Evolutionary conservation across 2,888 invertebrate species (phyloP).

Genomic region (Euplexia lucipara): DNA sequence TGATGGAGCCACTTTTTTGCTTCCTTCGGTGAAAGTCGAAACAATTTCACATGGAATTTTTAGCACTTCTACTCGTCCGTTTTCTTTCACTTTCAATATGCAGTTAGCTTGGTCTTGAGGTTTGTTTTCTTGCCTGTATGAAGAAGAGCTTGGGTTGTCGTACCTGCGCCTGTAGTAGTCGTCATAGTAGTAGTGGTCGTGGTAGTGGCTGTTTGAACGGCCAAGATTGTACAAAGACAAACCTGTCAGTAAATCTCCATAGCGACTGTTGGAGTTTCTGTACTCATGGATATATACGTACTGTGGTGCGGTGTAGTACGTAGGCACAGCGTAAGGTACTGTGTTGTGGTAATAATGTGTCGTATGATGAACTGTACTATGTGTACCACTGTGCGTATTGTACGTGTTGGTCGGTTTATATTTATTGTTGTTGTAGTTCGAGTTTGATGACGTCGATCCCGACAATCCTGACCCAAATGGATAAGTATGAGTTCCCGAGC

Average conservation of each 20-base stretch:
- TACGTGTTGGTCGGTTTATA: slow-evolving; percentile 57
- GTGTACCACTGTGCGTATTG: slow-evolving; percentile 56
- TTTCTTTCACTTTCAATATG: slow-evolving; percentile 79
- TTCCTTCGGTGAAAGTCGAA: slow-evolving; percentile 83
- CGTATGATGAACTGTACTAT: slow-evolving; percentile 23
- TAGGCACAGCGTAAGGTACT: slow-evolving; percentile 33
- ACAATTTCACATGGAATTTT: slow-evolving; percentile 88
- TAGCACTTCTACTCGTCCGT: slow-evolving; percentile 73
- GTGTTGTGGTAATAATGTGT: slow-evolving; percentile 33
- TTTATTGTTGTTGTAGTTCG: slow-evolving; percentile 23
- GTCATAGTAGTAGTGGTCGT: slow-evolving; percentile 83
- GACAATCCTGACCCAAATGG: slow-evolving; percentile 38
- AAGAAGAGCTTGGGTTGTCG: slow-evolving; percentile 56
- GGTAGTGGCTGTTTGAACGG: slow-evolving; percentile 79
- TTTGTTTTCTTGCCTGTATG: slow-evolving; percentile 24
- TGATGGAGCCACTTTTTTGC: slow-evolving; percentile 68
- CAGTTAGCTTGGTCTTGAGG: slow-evolving; percentile 74
- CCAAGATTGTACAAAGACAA: slow-evolving; percentile 85
- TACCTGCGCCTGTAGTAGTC: slow-evolving; percentile 83
- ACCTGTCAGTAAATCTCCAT: slow-evolving; percentile 82
- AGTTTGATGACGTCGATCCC: slow-evolving; percentile 23
- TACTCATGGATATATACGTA: slow-evolving; percentile 83
- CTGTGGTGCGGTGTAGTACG: slow-evolving; percentile 78
- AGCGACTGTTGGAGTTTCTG: slow-evolving; percentile 83
- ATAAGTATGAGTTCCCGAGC: slow-evolving; percentile 34